A percentile compares a stretch with the other conserved stretches of the same genome.
Evolutionary conservation across 2,113 vertebrate genomes (phyloP).

Genomic region (Podarcis raffonei): DNA sequence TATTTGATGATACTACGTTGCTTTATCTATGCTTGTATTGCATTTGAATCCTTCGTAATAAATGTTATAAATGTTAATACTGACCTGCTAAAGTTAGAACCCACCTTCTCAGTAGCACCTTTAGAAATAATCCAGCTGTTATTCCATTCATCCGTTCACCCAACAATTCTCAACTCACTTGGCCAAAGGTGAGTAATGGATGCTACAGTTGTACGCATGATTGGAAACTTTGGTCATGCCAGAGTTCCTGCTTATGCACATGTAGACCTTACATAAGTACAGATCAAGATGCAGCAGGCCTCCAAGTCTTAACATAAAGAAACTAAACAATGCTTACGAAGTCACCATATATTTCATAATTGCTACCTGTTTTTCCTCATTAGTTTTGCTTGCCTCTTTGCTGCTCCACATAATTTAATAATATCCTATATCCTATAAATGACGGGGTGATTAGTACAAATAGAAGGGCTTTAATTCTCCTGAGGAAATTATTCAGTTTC

Average conservation of each 20-base stretch:
- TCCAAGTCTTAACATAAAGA: constrained; percentile 6
- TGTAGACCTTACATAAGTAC: no score
- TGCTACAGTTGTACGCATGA: no score
- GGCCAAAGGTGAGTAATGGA: no score
- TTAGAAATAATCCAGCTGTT: neutral
- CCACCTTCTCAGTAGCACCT: neutral
- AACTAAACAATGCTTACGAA: constrained; percentile 23
- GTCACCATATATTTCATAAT: constrained; percentile 14
- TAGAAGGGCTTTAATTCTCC: constrained; percentile 36
- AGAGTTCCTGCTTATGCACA: no score
- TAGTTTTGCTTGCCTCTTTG: constrained; percentile 20
- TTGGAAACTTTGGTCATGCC: no score
- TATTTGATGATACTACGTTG: no score
- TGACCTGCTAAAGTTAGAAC: neutral
- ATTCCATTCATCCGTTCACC: neutral
- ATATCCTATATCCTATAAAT: no score
- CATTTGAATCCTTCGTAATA: no score
- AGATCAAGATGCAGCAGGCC: neutral
- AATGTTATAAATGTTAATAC: no score
- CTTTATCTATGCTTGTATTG: no score
- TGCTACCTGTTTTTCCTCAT: constrained; percentile 36
- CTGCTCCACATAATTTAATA: constrained; percentile 46
- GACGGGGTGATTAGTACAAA: constrained; percentile 44
- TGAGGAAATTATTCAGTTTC: constrained; percentile 57
- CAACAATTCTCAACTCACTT: no score